These are phyloP conservation scores for Setophaga petechia DNA, from an alignment of 2,113 vertebrate species.

Conservation along the genomic window DNA sequence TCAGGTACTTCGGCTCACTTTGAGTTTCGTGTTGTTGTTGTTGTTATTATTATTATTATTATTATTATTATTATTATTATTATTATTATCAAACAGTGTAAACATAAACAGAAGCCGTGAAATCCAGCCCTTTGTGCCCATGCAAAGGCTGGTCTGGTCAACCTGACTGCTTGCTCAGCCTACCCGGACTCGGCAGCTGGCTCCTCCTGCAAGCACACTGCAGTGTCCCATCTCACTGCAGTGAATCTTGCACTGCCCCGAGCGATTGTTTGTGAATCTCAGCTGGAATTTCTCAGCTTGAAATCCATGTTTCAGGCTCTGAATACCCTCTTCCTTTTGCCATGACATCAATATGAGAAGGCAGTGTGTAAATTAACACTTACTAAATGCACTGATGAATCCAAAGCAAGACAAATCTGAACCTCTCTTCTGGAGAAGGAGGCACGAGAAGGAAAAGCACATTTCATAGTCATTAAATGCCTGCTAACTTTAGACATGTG, in stretches of 20 bases:
- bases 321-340: neutral
- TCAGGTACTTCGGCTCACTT: neutral
- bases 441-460: neutral
- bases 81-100: neutral
- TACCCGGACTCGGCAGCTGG: neutral
- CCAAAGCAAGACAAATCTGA: neutral
- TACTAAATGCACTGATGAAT: neutral
- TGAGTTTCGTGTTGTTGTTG: neutral
- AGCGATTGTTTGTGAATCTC: neutral
- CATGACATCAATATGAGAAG: neutral
- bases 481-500: neutral
- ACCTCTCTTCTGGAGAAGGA: neutral
- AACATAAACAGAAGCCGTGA: neutral
- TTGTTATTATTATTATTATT: neutral
- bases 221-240: neutral
- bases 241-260: neutral
- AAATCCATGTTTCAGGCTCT: neutral
- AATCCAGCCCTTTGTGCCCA: neutral
- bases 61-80: neutral
- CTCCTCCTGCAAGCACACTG: neutral
- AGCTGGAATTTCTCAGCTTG: neutral
- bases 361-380: neutral
- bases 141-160: neutral
- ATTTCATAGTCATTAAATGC: neutral
- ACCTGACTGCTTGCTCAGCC: neutral